These are phyloP conservation scores for Coptotermes formosanus DNA, from an alignment of 1,140 invertebrate species.

Conservation along the genomic window DNA sequence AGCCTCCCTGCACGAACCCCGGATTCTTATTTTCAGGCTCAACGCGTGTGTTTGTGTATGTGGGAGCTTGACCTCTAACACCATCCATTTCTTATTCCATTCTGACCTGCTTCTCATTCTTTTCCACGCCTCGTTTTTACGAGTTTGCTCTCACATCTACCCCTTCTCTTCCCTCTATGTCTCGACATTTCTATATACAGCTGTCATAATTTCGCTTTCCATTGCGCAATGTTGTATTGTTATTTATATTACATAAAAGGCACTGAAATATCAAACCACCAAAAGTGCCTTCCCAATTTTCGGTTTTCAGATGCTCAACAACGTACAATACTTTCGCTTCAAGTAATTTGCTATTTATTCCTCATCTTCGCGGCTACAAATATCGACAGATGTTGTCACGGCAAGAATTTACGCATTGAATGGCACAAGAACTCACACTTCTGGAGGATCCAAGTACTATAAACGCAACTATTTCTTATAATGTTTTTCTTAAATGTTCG, in stretches of 20 bases:
- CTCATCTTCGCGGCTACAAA: too few relatives aligned
- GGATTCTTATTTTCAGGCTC: background rate
- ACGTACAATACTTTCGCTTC: too few relatives aligned
- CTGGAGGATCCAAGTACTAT: too few relatives aligned
- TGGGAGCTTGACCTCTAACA: background rate
- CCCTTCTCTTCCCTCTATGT: background rate
- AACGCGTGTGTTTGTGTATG: background rate
- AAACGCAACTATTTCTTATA: too few relatives aligned
- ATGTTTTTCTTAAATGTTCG: too few relatives aligned
- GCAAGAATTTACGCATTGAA: too few relatives aligned
- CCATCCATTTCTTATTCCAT: background rate
- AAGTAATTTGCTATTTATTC: too few relatives aligned
- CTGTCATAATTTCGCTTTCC: background rate
- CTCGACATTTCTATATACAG: background rate
- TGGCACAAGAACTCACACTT: too few relatives aligned
- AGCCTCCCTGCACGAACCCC: background rate
- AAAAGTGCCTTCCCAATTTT: background rate
- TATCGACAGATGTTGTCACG: too few relatives aligned
- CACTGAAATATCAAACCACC: background rate
- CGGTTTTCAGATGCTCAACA: too few relatives aligned
- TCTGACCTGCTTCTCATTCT: background rate
- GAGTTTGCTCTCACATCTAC: background rate
- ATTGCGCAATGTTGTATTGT: background rate
- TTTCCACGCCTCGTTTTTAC: background rate
- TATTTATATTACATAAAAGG: background rate